A percentile compares a stretch with the other conserved stretches of the same genome.
phyloP scores from a whole-genome alignment of 2,113 vertebrate genomes.

The Calonectris borealis region DNA sequence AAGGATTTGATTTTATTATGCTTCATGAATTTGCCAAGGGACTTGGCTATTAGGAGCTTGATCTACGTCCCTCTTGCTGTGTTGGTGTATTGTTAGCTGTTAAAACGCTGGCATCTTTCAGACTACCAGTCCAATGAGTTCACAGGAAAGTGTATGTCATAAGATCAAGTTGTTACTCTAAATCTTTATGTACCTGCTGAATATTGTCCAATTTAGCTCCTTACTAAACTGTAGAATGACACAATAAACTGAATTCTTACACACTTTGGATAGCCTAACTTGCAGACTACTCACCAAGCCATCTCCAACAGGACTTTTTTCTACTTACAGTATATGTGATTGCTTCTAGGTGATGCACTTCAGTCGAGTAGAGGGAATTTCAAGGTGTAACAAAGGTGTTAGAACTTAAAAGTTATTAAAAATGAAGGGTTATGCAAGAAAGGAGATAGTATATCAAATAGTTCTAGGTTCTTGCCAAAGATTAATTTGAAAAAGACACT shows the following conservation, averaged over 20 bases:
- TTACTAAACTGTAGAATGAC: neutral
- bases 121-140: neutral
- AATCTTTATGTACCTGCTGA: neutral
- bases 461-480: neutral
- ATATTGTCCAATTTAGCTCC: neutral
- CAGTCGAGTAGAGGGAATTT: neutral
- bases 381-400: neutral
- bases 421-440: neutral
- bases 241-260: neutral
- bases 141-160: rapidly evolving
- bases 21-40: constrained; percentile 48
- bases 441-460: neutral
- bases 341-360: neutral
- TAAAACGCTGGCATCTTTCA: neutral
- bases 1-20: constrained; percentile 28
- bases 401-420: neutral
- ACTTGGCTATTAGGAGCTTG: neutral
- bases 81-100: neutral
- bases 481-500: neutral
- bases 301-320: neutral
- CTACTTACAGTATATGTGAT: neutral
- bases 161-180: neutral
- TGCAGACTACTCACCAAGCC: neutral
- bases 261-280: neutral
- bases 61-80: neutral